Conservation (phyloP, 2,113 vertebrate species). For the Xenopus tropicalis region DNA sequence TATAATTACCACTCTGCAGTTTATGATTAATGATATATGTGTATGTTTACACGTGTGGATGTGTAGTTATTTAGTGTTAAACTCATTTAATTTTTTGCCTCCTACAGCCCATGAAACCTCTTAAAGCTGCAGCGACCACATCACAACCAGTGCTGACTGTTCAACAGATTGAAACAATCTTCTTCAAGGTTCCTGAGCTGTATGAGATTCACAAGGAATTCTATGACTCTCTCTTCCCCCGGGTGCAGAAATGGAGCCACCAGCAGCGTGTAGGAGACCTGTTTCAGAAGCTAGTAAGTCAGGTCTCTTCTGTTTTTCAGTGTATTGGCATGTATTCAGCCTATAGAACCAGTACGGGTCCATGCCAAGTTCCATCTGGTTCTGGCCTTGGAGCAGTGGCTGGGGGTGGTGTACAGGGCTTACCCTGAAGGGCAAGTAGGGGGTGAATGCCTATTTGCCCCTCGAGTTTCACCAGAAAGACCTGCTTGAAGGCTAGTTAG, state of each 20-base stretch:
- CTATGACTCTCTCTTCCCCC: conserved; percentile 87
- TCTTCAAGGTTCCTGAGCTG: conserved; percentile 98
- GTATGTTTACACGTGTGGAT: background rate
- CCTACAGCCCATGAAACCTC: conserved; percentile 91
- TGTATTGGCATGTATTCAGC: too few relatives aligned
- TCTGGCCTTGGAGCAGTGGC: too few relatives aligned
- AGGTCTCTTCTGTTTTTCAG: background rate
- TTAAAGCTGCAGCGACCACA: conserved; percentile 93
- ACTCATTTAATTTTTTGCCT: conserved; percentile 19
- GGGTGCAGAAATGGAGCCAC: conserved; percentile 94
- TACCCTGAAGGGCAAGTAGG: too few relatives aligned
- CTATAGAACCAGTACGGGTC: too few relatives aligned
- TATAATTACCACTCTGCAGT: too few relatives aligned
- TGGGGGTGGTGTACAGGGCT: too few relatives aligned
- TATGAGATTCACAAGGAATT: conserved; percentile 97
- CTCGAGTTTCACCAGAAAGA: too few relatives aligned
- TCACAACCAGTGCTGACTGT: conserved; percentile 90
- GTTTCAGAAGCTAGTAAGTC: conserved; percentile 93
- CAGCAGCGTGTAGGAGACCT: conserved; percentile 95
- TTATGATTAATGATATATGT: too few relatives aligned
- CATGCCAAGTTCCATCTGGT: too few relatives aligned
- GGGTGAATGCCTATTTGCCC: too few relatives aligned
- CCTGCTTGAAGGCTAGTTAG: too few relatives aligned
- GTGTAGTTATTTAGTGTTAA: background rate
- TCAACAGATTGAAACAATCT: conserved; percentile 97